A percentile compares a stretch with the other conserved stretches of the same genome.
Conservation (phyloP, 2,113 vertebrate genomes). For the Tapirus terrestris region DNA sequence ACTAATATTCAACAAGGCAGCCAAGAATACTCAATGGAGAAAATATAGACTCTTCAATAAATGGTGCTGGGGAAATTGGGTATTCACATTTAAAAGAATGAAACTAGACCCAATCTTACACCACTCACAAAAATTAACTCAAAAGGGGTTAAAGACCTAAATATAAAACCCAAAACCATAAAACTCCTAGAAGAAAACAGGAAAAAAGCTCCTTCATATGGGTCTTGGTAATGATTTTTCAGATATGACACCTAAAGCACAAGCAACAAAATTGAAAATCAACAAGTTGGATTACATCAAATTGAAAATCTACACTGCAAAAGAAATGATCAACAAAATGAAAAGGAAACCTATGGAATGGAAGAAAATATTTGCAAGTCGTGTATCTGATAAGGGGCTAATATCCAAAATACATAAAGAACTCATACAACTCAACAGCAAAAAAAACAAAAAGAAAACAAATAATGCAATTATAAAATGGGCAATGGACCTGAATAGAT, state of each 20-base stretch:
- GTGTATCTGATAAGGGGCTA: neutral
- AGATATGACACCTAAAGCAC: neutral
- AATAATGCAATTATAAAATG: neutral
- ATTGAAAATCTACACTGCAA: neutral
- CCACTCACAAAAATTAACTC: neutral
- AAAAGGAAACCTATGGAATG: neutral
- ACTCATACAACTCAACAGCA: neutral
- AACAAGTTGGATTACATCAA: neutral
- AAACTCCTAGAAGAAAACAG: neutral
- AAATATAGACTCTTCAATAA: neutral
- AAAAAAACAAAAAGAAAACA: neutral
- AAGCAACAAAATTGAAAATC: neutral
- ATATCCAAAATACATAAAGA: neutral
- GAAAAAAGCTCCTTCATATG: neutral
- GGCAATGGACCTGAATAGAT: neutral
- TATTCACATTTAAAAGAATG: neutral
- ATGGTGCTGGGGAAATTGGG: neutral
- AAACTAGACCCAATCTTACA: neutral
- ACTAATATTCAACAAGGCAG: neutral
- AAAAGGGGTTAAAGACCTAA: neutral
- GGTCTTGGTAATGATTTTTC: neutral
- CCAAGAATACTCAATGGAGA: neutral
- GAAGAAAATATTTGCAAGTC: neutral
- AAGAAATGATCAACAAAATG: neutral
- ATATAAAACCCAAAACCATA: neutral